Evolutionary conservation across 2,888 invertebrate genomes (phyloP).

Genomic region (Entomobrya proxima): DNA sequence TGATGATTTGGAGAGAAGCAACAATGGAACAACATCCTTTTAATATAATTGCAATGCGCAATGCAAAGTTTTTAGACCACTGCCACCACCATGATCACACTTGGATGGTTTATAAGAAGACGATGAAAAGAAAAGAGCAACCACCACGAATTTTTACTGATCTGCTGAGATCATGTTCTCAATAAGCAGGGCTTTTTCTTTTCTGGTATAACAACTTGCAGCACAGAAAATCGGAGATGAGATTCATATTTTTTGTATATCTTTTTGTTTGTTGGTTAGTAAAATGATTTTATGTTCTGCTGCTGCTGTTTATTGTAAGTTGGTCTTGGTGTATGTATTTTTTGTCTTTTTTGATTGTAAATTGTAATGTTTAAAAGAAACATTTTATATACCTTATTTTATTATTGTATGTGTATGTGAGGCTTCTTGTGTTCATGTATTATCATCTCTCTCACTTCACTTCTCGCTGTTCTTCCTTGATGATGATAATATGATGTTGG

Average conservation of each 20-base stretch:
- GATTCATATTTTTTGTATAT: no score
- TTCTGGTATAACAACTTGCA: no score
- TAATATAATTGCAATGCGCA: constrained; percentile 7
- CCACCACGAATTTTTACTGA: no score
- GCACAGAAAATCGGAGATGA: no score
- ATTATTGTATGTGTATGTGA: not conserved
- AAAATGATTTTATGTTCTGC: no score
- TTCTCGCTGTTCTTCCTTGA: not conserved
- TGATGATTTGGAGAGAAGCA: constrained; percentile 14
- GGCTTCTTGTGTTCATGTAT: constrained; percentile 24
- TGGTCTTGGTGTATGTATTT: not conserved
- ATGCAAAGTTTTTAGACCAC: not conserved
- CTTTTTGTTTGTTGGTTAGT: no score
- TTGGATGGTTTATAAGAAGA: not conserved
- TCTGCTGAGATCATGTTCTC: no score
- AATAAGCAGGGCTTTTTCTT: no score
- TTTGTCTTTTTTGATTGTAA: not conserved
- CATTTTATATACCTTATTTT: not conserved
- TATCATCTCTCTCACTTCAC: not conserved
- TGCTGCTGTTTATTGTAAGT: not conserved
- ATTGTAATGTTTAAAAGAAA: constrained; percentile 26
- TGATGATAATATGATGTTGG: no score
- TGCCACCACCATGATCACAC: not conserved
- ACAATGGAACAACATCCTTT: constrained; percentile 7
- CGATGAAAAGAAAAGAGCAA: not conserved